phyloP scores from a whole-genome alignment of 1,140 invertebrate species.

The Phthorimaea operculella region DNA sequence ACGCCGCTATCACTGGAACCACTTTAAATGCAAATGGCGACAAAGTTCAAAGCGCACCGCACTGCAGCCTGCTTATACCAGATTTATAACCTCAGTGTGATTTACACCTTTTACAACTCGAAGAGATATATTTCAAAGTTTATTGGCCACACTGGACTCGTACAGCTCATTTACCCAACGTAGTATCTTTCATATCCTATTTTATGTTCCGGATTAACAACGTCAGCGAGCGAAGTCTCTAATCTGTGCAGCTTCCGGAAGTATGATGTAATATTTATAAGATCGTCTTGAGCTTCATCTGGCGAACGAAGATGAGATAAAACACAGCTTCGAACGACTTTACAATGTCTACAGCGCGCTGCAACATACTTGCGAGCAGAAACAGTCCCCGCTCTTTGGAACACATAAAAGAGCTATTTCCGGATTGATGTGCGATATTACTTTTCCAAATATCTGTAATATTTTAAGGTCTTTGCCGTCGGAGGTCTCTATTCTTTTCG shows the following conservation, averaged over 20 bases:
- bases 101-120: conserved; percentile 1
- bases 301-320: background rate
- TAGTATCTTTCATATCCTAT: background rate
- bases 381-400: background rate
- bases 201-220: background rate
- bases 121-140: background rate
- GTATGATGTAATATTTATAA: background rate
- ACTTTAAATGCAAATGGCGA: conserved; percentile 46
- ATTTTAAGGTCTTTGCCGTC: background rate
- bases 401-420: background rate
- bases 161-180: background rate
- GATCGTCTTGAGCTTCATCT: background rate
- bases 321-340: background rate
- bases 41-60: conserved; percentile 30
- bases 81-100: conserved; percentile 19
- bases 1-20: conserved; percentile 21
- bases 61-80: conserved; percentile 20
- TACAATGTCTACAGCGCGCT: background rate
- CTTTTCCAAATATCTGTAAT: background rate
- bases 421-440: background rate
- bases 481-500: background rate
- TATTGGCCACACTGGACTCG: background rate
- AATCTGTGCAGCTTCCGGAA: background rate
- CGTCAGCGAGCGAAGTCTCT: background rate
- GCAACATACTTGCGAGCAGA: background rate